phyloP scores from a whole-genome alignment of 2,797 vertebrate species.

The Helarctos malayanus region DNA sequence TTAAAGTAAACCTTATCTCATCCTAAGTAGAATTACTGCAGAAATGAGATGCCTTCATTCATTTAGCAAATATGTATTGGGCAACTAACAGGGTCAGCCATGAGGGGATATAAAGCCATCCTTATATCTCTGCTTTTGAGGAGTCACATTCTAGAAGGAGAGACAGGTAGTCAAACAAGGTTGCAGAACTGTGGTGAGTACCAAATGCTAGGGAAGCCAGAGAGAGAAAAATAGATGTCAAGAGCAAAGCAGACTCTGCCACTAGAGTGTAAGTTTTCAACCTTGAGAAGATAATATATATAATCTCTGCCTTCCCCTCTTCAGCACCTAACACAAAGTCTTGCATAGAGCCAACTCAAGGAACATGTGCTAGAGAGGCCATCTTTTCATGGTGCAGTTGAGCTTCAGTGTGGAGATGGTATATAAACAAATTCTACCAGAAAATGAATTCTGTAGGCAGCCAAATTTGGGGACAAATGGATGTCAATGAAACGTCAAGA shows the following conservation, averaged over 20 bases:
- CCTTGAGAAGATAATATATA: background rate
- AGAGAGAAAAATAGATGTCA: background rate
- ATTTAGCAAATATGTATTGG: background rate
- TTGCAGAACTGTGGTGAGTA: background rate
- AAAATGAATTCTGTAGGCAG: background rate
- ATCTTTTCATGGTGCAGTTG: rapidly evolving
- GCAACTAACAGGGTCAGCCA: background rate
- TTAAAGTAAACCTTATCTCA: conserved; percentile 54
- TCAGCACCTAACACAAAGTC: background rate
- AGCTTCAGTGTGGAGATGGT: background rate
- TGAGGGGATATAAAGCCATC: background rate
- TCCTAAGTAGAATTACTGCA: background rate
- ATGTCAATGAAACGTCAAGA: background rate
- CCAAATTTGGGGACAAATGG: background rate
- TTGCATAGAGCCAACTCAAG: background rate
- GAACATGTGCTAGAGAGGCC: background rate
- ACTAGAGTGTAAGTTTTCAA: background rate
- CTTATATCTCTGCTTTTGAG: background rate
- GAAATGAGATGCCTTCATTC: conserved; percentile 22
- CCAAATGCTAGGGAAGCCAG: background rate
- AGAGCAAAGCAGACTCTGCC: background rate
- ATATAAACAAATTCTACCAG: background rate
- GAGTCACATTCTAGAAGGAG: background rate
- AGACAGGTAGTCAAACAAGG: background rate
- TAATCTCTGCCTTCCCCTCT: background rate